Evolutionary conservation across 53 echinoderm and acorn worm genomes (phyloP).

Genomic region (Antedon mediterranea): DNA sequence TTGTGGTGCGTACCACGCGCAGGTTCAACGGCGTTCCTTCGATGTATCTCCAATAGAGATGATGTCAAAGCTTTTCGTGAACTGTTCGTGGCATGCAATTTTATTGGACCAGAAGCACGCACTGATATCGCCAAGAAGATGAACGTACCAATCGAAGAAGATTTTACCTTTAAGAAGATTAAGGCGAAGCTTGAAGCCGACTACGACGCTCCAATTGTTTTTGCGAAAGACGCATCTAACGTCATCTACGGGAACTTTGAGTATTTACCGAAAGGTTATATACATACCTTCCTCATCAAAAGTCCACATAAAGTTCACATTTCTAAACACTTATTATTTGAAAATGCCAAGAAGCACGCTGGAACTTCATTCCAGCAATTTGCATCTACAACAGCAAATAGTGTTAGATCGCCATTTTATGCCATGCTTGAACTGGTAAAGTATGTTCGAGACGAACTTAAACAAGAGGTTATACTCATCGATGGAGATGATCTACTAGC

Average conservation of each 20-base stretch:
- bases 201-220: background rate
- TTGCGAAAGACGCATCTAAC: background rate
- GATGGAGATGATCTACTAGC: background rate
- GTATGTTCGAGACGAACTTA: background rate
- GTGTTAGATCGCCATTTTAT: background rate
- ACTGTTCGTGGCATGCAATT: background rate
- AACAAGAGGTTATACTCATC: background rate
- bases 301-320: background rate
- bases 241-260: background rate
- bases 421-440: background rate
- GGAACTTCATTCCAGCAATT: too few relatives aligned
- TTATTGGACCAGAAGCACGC: background rate
- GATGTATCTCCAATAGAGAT: background rate
- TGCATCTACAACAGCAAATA: background rate
- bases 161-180: background rate
- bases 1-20: background rate
- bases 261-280: background rate
- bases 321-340: background rate
- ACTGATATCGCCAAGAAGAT: background rate
- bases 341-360: background rate
- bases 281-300: background rate
- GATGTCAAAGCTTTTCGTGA: background rate
- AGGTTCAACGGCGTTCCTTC: background rate
- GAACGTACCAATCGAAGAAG: background rate
- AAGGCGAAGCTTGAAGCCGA: background rate